phyloP scores from a whole-genome alignment of 2,113 vertebrate genomes.

The Notechis scutatus region DNA sequence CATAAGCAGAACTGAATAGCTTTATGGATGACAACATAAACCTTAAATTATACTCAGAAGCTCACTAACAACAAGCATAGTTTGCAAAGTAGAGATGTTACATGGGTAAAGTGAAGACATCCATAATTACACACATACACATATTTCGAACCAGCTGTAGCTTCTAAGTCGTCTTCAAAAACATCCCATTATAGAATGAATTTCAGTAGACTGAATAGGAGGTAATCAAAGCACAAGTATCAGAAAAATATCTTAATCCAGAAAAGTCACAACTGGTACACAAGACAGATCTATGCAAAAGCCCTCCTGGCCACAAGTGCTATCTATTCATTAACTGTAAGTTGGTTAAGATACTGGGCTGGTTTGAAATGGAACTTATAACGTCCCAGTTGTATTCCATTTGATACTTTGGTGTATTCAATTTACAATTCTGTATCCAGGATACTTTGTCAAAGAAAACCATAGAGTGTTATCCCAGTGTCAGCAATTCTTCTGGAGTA shows the following conservation, averaged over 20 bases:
- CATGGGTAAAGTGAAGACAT: not conserved
- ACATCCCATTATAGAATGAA: not conserved
- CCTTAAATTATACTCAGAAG: not conserved
- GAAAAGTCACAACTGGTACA: not conserved
- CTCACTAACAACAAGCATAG: not conserved
- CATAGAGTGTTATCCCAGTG: not conserved
- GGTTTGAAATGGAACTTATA: not conserved
- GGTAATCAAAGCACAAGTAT: not conserved
- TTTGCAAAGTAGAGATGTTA: not conserved
- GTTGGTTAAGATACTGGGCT: not conserved
- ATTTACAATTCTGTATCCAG: not conserved
- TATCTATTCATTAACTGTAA: not conserved
- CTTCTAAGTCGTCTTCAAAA: not conserved
- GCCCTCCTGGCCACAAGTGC: not conserved
- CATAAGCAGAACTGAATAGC: not conserved
- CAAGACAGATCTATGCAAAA: not conserved
- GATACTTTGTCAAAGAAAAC: not conserved
- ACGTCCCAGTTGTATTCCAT: not conserved
- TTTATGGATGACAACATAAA: not conserved
- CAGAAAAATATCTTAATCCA: not conserved
- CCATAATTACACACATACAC: not conserved
- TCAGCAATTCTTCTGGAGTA: not conserved
- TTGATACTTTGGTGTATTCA: not conserved
- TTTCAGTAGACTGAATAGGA: not conserved
- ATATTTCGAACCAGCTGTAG: not conserved